Evolutionary conservation across 1,140 invertebrate genomes (phyloP).

Genomic region (Medauroidea extradentata): DNA sequence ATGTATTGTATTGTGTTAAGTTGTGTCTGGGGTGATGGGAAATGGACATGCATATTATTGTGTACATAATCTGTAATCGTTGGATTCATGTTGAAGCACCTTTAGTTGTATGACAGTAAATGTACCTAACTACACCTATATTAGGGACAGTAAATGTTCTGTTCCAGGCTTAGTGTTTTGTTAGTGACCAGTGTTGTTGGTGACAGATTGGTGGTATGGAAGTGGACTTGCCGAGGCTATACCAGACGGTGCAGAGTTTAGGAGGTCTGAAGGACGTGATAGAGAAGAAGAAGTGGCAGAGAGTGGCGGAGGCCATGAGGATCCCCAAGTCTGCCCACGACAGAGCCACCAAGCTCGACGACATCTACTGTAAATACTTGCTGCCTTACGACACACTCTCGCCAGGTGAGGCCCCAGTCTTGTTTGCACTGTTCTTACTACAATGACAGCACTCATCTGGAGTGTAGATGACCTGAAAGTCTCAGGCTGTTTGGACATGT

Average conservation of each 20-base stretch:
- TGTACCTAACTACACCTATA: too few relatives aligned
- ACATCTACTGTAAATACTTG: conserved; percentile 91
- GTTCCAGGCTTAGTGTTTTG: too few relatives aligned
- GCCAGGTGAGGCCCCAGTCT: conserved; percentile 51
- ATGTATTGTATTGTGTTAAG: too few relatives aligned
- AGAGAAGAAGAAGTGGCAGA: conserved; percentile 86
- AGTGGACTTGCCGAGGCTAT: conserved; percentile 81
- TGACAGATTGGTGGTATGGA: conserved; percentile 81
- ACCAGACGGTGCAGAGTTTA: conserved; percentile 76
- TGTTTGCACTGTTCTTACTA: not conserved
- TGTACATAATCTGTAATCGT: too few relatives aligned
- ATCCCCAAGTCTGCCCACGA: conserved; percentile 81
- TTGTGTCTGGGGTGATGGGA: too few relatives aligned
- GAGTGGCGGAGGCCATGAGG: conserved; percentile 82
- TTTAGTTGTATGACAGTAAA: too few relatives aligned
- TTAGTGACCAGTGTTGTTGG: too few relatives aligned
- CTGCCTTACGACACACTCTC: conserved; percentile 86
- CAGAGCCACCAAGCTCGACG: conserved; percentile 79
- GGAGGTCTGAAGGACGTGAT: conserved; percentile 87
- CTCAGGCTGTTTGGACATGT: not conserved
- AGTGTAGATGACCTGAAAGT: not conserved
- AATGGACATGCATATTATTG: too few relatives aligned
- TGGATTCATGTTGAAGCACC: too few relatives aligned
- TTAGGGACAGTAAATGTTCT: too few relatives aligned
- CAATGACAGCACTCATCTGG: not conserved